Evolutionary conservation across 2,888 invertebrate genomes (phyloP), one percentile per base, ranked within the genome.

Genomic region (Hyppa rectilinea): DNA sequence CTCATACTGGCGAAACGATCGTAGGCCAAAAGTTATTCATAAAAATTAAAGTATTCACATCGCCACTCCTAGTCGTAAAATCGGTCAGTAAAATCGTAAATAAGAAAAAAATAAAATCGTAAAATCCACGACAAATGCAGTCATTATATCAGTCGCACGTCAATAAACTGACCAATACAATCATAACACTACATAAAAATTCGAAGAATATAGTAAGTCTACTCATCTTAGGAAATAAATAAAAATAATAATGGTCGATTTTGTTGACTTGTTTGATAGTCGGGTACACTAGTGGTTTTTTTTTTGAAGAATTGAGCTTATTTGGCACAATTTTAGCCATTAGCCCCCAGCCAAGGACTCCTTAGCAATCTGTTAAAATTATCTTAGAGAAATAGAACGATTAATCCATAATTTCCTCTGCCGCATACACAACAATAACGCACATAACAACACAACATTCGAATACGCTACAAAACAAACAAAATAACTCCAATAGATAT

Each of bases 401-500:
- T n/a, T n/a, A n/a, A n/a, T n/a, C n/a, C 9, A n/a, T 47, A 20
- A 38, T 34, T 43, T 7, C 14, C 31, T 17, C 17, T 20, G 4
- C 12, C 5, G 0, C 14, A 1, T 65, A 14, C 14, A 14, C 10
- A 38, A 36, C 1, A 55, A 17, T 17, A 47, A 23, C 12, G 10
- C 12, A 12, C 4, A 23, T n/a, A 26, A 23, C 2, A 55, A 4
- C 12, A 23, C 43, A 73, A 47, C 23, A 49, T n/a, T n/a, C n/a
- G n/a, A n/a, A n/a, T 53, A n/a, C 1, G 5, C 34, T 17, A 34
- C 12, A 60, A 43, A 20, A 2, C 29, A 6, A 14, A 7, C 31
- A 34, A 50, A 74, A 56, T 34, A 71, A 40, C 29, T 34, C 23
- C 71, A 52, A 71, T 78, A 47, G 29, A 61, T 34, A 75, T 60